Conservation (phyloP, 1,140 invertebrate species). For the Ceratina australensis region DNA sequence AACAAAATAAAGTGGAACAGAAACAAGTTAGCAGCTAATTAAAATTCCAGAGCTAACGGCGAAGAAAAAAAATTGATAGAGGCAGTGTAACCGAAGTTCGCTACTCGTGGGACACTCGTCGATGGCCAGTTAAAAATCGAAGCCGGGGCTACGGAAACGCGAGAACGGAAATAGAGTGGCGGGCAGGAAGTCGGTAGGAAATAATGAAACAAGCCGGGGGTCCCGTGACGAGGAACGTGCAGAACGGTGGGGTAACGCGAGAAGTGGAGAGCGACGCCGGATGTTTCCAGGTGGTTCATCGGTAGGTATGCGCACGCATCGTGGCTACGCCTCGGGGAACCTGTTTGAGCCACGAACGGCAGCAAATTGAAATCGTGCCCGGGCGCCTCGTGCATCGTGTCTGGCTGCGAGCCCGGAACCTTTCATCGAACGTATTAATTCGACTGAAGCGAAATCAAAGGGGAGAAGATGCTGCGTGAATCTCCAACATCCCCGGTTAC, state of each 20-base stretch:
- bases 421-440: constrained; percentile 67
- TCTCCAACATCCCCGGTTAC: not conserved
- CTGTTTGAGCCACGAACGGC: constrained; percentile 66
- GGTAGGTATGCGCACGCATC: constrained; percentile 34
- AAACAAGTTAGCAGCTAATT: too few species aligned
- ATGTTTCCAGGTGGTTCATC: constrained; percentile 38
- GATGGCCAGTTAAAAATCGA: not conserved
- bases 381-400: constrained; percentile 21
- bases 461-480: constrained; percentile 6
- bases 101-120: too few species aligned
- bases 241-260: not conserved
- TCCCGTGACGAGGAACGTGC: constrained; percentile 4
- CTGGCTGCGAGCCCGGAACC: constrained; percentile 56
- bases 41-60: too few species aligned
- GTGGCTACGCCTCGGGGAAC: constrained; percentile 55
- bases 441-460: constrained; percentile 57
- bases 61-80: too few species aligned
- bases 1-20: too few species aligned
- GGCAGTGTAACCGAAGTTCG: too few species aligned
- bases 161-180: not conserved
- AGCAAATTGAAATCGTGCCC: constrained; percentile 68
- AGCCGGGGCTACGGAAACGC: not conserved
- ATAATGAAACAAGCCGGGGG: constrained; percentile 34
- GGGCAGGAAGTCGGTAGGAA: constrained; percentile 26
- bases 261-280: not conserved